Evolutionary conservation across 2,888 invertebrate species (phyloP).

Genomic region (Lithophane ornitopus): DNA sequence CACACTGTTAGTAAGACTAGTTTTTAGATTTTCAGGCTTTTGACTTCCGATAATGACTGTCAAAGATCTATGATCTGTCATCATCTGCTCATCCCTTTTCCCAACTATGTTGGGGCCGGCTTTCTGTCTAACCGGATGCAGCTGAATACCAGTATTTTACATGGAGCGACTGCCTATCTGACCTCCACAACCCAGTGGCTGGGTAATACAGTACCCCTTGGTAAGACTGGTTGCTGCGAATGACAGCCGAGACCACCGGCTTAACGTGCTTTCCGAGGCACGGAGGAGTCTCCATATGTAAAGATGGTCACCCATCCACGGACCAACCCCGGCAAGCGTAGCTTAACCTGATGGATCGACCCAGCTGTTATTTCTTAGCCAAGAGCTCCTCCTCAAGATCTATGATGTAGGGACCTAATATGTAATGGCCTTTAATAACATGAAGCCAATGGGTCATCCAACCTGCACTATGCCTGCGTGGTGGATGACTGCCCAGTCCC

Average conservation of each 20-base stretch:
- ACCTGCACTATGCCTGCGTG: fast-evolving
- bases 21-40: not conserved
- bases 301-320: not conserved
- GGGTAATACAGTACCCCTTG: too few species aligned
- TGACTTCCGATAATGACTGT: not conserved
- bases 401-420: not conserved
- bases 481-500: not conserved
- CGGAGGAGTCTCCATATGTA: not conserved
- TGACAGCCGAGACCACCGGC: not conserved
- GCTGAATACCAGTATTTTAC: too few species aligned
- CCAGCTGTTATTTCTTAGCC: not conserved
- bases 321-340: not conserved
- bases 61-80: not conserved
- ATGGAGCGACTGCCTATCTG: too few species aligned
- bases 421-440: not conserved
- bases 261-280: not conserved
- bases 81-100: too few species aligned
- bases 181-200: too few species aligned
- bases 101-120: not conserved
- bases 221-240: too few species aligned
- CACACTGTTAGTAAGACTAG: not conserved
- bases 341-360: not conserved
- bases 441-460: conserved; percentile 8
- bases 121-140: not conserved
- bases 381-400: not conserved